These are phyloP conservation scores for Cephonodes hylas DNA, from an alignment of 2,888 invertebrate species.

Conservation along the genomic window DNA sequence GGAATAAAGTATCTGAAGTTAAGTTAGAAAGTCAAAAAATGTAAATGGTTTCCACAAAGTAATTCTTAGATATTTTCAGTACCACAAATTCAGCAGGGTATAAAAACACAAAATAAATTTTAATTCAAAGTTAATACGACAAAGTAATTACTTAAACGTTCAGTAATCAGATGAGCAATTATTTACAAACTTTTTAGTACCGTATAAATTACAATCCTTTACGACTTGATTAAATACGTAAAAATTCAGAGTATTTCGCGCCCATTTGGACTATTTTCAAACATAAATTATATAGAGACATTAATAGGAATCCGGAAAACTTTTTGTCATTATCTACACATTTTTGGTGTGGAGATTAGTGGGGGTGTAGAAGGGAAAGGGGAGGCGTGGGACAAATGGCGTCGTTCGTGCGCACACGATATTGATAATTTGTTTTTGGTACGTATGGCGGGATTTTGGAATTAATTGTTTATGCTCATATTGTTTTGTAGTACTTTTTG, in stretches of 20 bases:
- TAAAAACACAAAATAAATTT: neutral
- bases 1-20: too few species aligned
- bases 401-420: neutral
- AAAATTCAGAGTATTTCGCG: neutral
- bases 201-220: neutral
- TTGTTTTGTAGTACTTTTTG: neutral
- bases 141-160: neutral
- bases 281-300: neutral
- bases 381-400: neutral
- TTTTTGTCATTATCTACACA: slow-evolving; percentile 1
- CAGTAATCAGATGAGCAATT: neutral
- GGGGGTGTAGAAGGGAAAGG: neutral
- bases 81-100: too few species aligned
- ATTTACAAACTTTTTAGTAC: neutral
- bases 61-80: too few species aligned
- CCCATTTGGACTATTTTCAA: neutral
- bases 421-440: slow-evolving; percentile 1
- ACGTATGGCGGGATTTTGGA: neutral
- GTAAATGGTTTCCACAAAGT: too few species aligned
- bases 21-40: too few species aligned
- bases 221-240: neutral
- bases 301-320: neutral
- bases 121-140: too few species aligned
- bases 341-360: neutral
- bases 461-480: neutral